Percentiles rank a stretch among this genome's conserved stretches.
phyloP scores from a whole-genome alignment of 2,113 vertebrate species.

The Brachyhypopomus gauderio region DNA sequence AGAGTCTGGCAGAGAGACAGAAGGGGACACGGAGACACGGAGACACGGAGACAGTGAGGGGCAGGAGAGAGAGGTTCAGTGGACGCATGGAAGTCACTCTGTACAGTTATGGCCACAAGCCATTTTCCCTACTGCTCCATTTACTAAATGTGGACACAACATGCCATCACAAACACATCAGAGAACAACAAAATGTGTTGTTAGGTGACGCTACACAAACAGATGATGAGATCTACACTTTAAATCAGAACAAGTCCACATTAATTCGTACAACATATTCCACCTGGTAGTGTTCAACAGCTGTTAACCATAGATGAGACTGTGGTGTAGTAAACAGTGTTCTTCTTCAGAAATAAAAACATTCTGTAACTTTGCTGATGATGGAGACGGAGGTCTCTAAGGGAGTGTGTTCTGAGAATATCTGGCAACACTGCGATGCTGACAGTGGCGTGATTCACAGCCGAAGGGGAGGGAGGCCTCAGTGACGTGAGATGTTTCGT shows the following conservation, averaged over 20 bases:
- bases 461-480: background rate
- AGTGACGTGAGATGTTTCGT: background rate
- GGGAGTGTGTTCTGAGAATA: background rate
- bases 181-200: conserved; percentile 12
- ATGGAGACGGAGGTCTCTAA: background rate
- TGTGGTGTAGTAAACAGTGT: too few species aligned
- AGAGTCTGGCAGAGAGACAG: too few species aligned
- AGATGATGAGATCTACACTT: background rate
- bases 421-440: conserved; percentile 8
- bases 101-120: conserved; percentile 46
- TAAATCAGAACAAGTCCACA: background rate
- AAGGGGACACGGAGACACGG: background rate
- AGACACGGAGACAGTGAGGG: background rate
- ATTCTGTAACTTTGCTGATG: background rate
- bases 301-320: background rate
- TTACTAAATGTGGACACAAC: conserved; percentile 45
- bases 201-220: background rate
- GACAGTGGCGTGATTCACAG: background rate
- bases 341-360: background rate
- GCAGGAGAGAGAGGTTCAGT: background rate
- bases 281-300: too few species aligned
- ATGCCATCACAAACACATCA: conserved; percentile 2
- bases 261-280: background rate
- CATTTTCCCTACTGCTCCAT: conserved; percentile 38
- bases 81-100: conserved; percentile 37